phyloP scores from a whole-genome alignment of 2,797 vertebrate genomes.

The Pelochelys cantorii region DNA sequence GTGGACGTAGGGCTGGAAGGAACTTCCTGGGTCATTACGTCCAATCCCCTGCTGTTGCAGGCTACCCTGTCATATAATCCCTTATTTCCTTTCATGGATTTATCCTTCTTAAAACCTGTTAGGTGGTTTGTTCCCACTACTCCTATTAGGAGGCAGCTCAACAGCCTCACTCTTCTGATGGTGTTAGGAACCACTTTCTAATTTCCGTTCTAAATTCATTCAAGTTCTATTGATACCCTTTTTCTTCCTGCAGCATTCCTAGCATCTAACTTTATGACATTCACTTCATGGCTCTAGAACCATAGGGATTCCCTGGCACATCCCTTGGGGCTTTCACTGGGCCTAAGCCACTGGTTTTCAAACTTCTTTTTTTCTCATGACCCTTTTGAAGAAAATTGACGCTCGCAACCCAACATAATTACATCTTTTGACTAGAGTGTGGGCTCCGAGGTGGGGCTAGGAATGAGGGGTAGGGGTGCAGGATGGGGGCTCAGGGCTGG shows the following conservation, averaged over 20 bases:
- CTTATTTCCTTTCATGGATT: not conserved
- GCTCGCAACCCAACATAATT: no score
- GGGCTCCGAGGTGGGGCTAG: no score
- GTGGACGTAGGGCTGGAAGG: not conserved
- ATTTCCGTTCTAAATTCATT: not conserved
- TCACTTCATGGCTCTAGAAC: not conserved
- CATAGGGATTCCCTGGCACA: not conserved
- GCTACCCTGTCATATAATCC: not conserved
- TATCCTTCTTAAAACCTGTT: not conserved
- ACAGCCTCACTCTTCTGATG: not conserved
- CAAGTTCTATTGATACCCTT: not conserved
- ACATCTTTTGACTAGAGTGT: no score
- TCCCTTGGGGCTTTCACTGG: not conserved
- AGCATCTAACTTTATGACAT: not conserved
- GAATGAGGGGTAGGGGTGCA: no score
- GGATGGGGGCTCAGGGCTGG: no score
- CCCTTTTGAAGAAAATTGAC: no score
- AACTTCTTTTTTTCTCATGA: no score
- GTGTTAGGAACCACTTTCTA: not conserved
- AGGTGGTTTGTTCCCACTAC: not conserved
- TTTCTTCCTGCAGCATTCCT: not conserved
- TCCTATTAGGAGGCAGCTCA: not conserved
- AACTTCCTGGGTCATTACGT: not conserved
- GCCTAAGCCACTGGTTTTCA: not conserved
- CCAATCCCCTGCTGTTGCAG: not conserved